Evolutionary conservation across 2,888 invertebrate species (phyloP).

Genomic region (Lochmaea crataegi): DNA sequence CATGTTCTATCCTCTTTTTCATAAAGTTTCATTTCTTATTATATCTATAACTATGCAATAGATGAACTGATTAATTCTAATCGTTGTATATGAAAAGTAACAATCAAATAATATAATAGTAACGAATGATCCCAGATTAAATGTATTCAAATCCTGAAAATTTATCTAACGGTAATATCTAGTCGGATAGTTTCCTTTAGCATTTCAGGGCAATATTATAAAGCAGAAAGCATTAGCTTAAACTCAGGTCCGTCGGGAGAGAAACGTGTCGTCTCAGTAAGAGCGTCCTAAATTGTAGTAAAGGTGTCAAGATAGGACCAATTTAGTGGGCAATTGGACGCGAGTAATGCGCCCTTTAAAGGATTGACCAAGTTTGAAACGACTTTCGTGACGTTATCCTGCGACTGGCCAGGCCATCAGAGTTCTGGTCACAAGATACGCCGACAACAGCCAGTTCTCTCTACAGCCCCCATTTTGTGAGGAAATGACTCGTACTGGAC

Average conservation of each 20-base stretch:
- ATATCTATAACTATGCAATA: too few species aligned
- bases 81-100: too few species aligned
- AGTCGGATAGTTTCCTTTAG: constrained; percentile 34
- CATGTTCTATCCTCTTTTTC: too few species aligned
- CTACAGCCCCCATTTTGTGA: constrained; percentile 34
- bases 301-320: constrained; percentile 66
- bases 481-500: constrained; percentile 48
- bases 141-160: constrained; percentile 25
- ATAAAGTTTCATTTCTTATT: too few species aligned
- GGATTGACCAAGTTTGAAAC: constrained; percentile 64
- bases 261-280: constrained; percentile 52
- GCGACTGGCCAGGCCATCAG: constrained; percentile 54
- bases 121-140: constrained; percentile 2
- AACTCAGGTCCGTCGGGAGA: constrained; percentile 47
- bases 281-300: constrained; percentile 61
- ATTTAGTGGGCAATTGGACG: constrained; percentile 66
- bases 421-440: constrained; percentile 39
- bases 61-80: too few species aligned
- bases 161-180: constrained; percentile 21
- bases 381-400: constrained; percentile 62
- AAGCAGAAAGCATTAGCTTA: constrained; percentile 48
- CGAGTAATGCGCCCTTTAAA: constrained; percentile 65
- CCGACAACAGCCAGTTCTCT: constrained; percentile 19
- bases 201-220: constrained; percentile 44
- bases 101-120: background rate